Percentiles rank a stretch among this genome's conserved stretches.
phyloP scores from a whole-genome alignment of 2,797 vertebrate species.

The Fringilla coelebs region DNA sequence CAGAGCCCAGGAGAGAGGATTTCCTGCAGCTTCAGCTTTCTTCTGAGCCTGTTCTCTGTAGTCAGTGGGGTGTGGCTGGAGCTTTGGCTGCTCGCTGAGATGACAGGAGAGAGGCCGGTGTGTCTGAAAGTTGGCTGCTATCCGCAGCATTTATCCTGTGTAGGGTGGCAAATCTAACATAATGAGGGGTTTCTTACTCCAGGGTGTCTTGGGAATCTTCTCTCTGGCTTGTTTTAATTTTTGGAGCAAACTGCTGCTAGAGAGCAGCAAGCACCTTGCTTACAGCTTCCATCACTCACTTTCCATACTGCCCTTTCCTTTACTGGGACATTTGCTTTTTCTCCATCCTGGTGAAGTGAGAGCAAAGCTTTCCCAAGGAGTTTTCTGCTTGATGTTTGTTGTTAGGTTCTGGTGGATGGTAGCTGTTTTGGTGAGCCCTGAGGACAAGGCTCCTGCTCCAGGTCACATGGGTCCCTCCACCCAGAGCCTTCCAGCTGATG shows the following conservation, averaged over 20 bases:
- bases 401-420: not conserved
- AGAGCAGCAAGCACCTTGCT: not conserved
- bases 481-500: not conserved
- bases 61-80: not conserved
- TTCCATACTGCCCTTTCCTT: not conserved
- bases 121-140: not conserved
- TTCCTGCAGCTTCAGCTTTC: slow-evolving; percentile 9
- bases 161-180: not conserved
- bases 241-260: not conserved
- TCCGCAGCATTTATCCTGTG: not conserved
- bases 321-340: not conserved
- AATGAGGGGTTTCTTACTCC: not conserved
- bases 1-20: not conserved
- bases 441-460: not conserved
- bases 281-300: not conserved
- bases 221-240: not conserved
- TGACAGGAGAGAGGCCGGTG: not conserved
- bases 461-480: not conserved
- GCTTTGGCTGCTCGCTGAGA: not conserved
- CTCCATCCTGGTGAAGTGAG: not conserved
- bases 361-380: not conserved
- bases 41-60: not conserved
- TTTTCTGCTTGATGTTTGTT: not conserved
- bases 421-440: not conserved
- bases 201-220: not conserved